Conservation (phyloP, 2,113 vertebrate species). For the Porphyrio hochstetteri region DNA sequence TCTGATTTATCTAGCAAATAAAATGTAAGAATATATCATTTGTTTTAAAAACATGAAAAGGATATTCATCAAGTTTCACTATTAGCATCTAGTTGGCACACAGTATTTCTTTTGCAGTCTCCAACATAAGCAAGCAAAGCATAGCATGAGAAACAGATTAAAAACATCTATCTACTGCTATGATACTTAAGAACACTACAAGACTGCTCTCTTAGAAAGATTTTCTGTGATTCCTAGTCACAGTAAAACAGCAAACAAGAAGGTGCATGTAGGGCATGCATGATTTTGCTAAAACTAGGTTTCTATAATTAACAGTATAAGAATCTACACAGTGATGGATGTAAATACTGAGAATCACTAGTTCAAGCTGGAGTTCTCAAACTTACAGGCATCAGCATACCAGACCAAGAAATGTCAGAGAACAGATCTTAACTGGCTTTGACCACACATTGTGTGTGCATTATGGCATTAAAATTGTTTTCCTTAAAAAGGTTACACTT, state of each 20-base stretch:
- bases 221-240: background rate
- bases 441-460: accelerated
- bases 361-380: background rate
- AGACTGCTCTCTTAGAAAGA: background rate
- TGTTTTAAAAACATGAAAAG: background rate
- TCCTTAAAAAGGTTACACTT: background rate
- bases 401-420: background rate
- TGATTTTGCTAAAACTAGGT: background rate
- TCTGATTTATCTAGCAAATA: conserved; percentile 81
- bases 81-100: background rate
- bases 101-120: background rate
- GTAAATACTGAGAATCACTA: background rate
- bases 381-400: background rate
- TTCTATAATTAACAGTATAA: background rate
- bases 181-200: background rate
- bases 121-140: background rate
- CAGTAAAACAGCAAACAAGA: background rate
- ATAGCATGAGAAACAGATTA: background rate
- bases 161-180: background rate
- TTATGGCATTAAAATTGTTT: background rate
- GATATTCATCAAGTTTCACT: background rate
- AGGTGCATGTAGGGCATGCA: background rate
- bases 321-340: background rate
- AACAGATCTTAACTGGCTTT: background rate
- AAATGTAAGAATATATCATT: background rate